These are phyloP conservation scores for Nomada goodeniana DNA, from an alignment of 2,888 invertebrate species.

Conservation along the genomic window DNA sequence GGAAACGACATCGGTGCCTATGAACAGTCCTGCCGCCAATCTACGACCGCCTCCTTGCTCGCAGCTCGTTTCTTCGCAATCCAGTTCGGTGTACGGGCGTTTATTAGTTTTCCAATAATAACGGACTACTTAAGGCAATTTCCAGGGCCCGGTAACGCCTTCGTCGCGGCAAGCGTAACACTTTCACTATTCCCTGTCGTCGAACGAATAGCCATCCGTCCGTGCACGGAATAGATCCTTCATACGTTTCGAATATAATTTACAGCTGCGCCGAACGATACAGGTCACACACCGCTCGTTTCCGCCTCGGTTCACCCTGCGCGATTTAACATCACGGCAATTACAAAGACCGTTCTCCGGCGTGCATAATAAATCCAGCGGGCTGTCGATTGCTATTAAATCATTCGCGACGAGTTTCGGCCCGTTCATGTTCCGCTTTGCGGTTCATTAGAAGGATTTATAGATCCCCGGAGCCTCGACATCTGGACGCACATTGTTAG, in stretches of 20 bases:
- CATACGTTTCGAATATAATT: not conserved
- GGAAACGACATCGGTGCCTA: slow-evolving; percentile 65
- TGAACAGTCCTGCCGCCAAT: slow-evolving; percentile 50
- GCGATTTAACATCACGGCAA: not conserved
- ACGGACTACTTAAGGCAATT: slow-evolving; percentile 12
- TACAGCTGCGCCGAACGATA: not conserved
- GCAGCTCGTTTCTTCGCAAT: slow-evolving; percentile 35
- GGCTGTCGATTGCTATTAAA: slow-evolving; percentile 5
- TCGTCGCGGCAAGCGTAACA: not conserved
- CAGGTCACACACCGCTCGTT: not conserved
- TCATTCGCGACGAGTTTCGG: not conserved
- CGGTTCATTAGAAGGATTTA: slow-evolving; percentile 5
- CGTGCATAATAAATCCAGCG: not conserved
- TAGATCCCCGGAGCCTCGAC: not conserved
- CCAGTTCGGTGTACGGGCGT: slow-evolving; percentile 15
- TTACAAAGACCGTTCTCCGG: not conserved
- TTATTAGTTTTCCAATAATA: slow-evolving; percentile 47
- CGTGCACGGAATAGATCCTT: not conserved
- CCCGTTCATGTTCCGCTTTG: not conserved
- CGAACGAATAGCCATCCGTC: not conserved
- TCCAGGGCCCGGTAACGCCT: not conserved
- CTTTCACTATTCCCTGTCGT: not conserved
- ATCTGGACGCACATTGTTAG: slow-evolving; percentile 19
- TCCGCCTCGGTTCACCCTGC: not conserved
- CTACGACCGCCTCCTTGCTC: slow-evolving; percentile 26